Evolutionary conservation across 1,140 invertebrate genomes (phyloP), one percentile per base, ranked within the genome.

Genomic region (Trichonephila inaurata): DNA sequence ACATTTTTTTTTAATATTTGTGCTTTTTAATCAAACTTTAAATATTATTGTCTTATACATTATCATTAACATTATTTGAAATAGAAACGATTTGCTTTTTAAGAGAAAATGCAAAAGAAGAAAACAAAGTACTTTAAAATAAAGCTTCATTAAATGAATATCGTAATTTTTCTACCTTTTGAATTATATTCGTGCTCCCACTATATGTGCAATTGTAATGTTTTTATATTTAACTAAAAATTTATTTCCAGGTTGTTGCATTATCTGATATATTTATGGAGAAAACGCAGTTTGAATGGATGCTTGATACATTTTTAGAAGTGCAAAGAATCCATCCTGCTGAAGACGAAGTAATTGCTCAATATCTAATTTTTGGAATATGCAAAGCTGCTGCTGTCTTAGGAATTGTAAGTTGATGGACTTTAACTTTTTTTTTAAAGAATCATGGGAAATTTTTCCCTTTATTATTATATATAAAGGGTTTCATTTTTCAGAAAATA

Each of bases 281-380:
- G 94, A 96, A 96, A 93, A 95, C 96, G 2, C 97, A 98, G 95
- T 98, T 97, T 95, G 96, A 97, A 94, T 98, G 97, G 97, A 97
- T 98, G 97, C 95, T 97, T 81, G 96, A 97, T 90, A 96, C 96
- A 0, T 97, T 97, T 94, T 94, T 97, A 64, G 97, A 97, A 69
- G 95, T 98, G 4, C 96, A 96, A n/a, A 97, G 96, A 94, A 95
- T 95, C 40, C 97, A 98, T 95, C 96, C 96, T 2, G 91, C 95
- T 0, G 97, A 98, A 95, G 97, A 98, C 96, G 97, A 97, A 95
- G 96, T 98, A n/a, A 95, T 97, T 18, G 96, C 96, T 95, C 97
- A 97, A 94, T 97, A 97, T 95, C 95, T 98, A 12, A 96, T 97
- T 24, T 95, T 97, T n/a, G 97, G 97, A 10, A 96, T 97, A 33